Evolutionary conservation across 2,888 invertebrate genomes (phyloP).

Genomic region (Pristionchus maxplancki): DNA sequence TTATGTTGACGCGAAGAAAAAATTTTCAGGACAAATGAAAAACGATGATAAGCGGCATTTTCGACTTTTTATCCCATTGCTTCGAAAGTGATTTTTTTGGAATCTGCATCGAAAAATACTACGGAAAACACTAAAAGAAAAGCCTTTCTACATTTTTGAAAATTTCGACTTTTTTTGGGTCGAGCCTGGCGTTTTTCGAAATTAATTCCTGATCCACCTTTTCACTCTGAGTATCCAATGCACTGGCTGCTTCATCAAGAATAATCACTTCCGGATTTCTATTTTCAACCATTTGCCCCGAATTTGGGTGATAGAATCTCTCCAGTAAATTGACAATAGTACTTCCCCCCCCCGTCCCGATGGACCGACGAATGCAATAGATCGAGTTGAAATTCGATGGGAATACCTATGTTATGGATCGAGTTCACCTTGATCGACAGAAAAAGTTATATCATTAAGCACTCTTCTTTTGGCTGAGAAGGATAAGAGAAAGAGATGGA

Average conservation of each 20-base stretch:
- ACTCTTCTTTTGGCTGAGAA: not conserved
- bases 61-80: too few species aligned
- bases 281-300: slow-evolving; percentile 81
- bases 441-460: not conserved
- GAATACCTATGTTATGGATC: not conserved
- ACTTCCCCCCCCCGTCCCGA: slow-evolving; percentile 86
- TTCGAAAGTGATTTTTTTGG: too few species aligned
- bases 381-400: slow-evolving; percentile 53
- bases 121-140: too few species aligned
- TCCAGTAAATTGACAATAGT: slow-evolving; percentile 84
- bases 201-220: too few species aligned
- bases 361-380: slow-evolving; percentile 80
- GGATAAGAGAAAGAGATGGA: slow-evolving; percentile 32
- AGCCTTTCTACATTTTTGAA: too few species aligned
- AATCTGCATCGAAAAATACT: too few species aligned
- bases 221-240: slow-evolving; percentile 23
- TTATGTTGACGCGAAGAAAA: too few species aligned
- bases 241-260: slow-evolving; percentile 31
- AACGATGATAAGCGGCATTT: too few species aligned
- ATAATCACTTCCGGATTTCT: slow-evolving; percentile 24
- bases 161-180: too few species aligned
- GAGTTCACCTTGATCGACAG: too few species aligned
- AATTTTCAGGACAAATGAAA: too few species aligned
- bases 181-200: too few species aligned
- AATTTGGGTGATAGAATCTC: slow-evolving; percentile 87